Evolutionary conservation across 2,888 invertebrate species (phyloP), one percentile per base, ranked within the genome.

Genomic region (Protonemura montana): DNA sequence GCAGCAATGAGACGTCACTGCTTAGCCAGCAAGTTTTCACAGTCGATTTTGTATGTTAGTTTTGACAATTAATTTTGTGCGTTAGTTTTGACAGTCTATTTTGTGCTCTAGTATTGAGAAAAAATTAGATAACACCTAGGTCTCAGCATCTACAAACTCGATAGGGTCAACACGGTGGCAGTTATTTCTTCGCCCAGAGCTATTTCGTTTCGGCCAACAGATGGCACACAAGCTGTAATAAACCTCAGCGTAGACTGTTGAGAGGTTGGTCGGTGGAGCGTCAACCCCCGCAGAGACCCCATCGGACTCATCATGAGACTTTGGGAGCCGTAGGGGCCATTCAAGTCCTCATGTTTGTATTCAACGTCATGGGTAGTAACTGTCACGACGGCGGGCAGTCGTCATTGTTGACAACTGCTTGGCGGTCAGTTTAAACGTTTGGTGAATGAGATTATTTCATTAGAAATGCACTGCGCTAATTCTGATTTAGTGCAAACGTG

Each of bases 321-420:
- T 78, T 27, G 28, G 78, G 26, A 0, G 28, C 78, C 78, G 2
- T 10, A 27, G 78, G 78, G 78, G 78, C 78, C 78, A 78, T 2
- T 78, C 78, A 78, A 78, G 78, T 78, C 28, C 78, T 28, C 28
- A 78, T 28, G 78, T 78, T 28, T 27, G 27, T 27, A 78, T 26
- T n/a, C 78, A 16, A 26, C 78, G 2, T 28, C 26, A 28, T 78
- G 26, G 25, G 25, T 5, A 26, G 26, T 27, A 26, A 21, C 78
- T 78, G 27, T 78, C 78, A 78, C 26, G 27, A 0, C 3, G 35
- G 5, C 35, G 78, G 28, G 35, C 13, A 5, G 28, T 26, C 7
- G 28, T 27, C 5, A 26, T 27, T 78, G 0, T 21, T 0, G 27
- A 25, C 78, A 78, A 78, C 26, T 5, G 78, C 13, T 25, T 78